These are phyloP conservation scores for Distichodus sexfasciatus DNA, from an alignment of 2,797 vertebrate genomes.

Conservation along the genomic window DNA sequence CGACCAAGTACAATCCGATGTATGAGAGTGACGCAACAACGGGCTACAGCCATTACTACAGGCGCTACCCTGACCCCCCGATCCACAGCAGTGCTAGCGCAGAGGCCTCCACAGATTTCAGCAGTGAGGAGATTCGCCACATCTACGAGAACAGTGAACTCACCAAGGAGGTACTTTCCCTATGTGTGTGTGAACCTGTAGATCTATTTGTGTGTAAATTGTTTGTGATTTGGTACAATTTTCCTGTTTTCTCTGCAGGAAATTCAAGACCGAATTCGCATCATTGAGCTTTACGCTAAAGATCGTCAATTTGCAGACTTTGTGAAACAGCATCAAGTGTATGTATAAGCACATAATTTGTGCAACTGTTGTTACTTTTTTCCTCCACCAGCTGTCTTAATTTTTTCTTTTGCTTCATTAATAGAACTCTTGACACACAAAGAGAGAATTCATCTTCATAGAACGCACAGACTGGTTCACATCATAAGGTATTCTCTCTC, in stretches of 20 bases:
- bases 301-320: conserved; percentile 94
- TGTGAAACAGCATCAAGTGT: conserved; percentile 89
- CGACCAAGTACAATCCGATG: conserved; percentile 90
- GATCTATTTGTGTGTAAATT: background rate
- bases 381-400: background rate
- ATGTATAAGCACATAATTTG: conserved; percentile 60
- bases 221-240: conserved; percentile 30
- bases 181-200: background rate
- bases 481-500: background rate
- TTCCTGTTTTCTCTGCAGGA: conserved; percentile 80
- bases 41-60: conserved; percentile 82
- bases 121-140: conserved; percentile 92
- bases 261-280: conserved; percentile 95
- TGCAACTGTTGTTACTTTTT: background rate
- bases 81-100: conserved; percentile 81
- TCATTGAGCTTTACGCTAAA: conserved; percentile 91
- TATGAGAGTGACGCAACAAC: conserved; percentile 85
- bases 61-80: conserved; percentile 77
- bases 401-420: conserved; percentile 9
- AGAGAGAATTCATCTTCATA: conserved; percentile 39
- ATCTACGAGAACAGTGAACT: conserved; percentile 92
- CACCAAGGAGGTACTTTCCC: conserved; percentile 79
- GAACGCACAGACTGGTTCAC: background rate
- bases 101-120: conserved; percentile 87
- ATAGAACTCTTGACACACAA: conserved; percentile 29